phyloP scores from a whole-genome alignment of 2,113 vertebrate genomes.

The Xyliphius kryptos region DNA sequence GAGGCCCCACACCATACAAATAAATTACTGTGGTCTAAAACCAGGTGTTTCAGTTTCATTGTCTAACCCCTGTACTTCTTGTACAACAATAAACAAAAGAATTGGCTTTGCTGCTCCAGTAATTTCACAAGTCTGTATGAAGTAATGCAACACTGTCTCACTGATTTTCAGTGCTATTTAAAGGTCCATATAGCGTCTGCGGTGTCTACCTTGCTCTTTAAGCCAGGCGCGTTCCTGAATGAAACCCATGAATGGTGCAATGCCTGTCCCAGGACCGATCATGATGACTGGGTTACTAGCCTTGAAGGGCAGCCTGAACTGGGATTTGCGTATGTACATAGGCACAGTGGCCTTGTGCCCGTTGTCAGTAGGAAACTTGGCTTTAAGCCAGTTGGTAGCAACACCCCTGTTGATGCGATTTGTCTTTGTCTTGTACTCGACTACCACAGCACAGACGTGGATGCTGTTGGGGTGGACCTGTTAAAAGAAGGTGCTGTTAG shows the following conservation, averaged over 20 bases:
- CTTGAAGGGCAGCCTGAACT: conserved; percentile 96
- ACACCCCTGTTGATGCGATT: conserved; percentile 87
- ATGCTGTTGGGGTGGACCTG: conserved; percentile 86
- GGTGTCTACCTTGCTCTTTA: conserved; percentile 75
- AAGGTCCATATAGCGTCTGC: too few relatives aligned
- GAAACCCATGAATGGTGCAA: conserved; percentile 94
- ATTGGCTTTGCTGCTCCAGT: too few relatives aligned
- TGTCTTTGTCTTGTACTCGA: conserved; percentile 82
- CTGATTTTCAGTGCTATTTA: too few relatives aligned
- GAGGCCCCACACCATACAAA: too few relatives aligned
- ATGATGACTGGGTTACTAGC: conserved; percentile 84
- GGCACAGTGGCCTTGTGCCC: conserved; percentile 79
- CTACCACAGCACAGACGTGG: conserved; percentile 87
- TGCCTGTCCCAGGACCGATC: conserved; percentile 88
- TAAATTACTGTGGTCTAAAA: too few relatives aligned
- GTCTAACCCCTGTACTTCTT: too few relatives aligned
- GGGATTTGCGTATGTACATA: conserved; percentile 94
- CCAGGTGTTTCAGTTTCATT: too few relatives aligned
- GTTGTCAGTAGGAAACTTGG: conserved; percentile 70
- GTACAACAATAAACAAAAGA: too few relatives aligned
- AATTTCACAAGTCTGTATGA: too few relatives aligned
- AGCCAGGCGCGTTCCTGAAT: conserved; percentile 92
- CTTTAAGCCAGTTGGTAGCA: conserved; percentile 88
- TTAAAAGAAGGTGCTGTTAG: background rate
- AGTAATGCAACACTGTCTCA: too few relatives aligned